Evolutionary conservation across 2,888 invertebrate species (phyloP).

Genomic region (Euproctis similis): DNA sequence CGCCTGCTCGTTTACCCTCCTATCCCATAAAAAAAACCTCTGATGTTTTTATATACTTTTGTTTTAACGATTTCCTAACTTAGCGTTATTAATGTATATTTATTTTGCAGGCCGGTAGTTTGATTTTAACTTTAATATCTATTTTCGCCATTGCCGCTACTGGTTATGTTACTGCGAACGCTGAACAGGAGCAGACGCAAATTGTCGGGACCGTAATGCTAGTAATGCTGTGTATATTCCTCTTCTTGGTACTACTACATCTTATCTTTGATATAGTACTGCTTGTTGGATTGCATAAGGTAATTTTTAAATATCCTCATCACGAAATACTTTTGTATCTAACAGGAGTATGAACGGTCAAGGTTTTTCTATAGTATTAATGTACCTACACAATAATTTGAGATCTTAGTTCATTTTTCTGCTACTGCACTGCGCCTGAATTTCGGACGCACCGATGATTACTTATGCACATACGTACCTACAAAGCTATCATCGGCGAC

Average conservation of each 20-base stretch:
- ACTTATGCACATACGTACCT: no score
- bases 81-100: no score
- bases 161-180: constrained; percentile 1
- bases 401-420: no score
- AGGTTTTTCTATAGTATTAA: no score
- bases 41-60: no score
- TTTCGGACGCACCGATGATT: no score
- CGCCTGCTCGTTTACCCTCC: no score
- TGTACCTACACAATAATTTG: no score
- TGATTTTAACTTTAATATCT: constrained; percentile 8
- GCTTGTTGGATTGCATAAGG: constrained; percentile 28
- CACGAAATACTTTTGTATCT: background rate
- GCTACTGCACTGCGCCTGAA: background rate
- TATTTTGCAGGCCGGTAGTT: constrained; percentile 17
- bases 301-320: constrained; percentile 3
- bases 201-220: background rate
- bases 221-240: background rate
- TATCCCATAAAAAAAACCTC: no score
- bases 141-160: constrained; percentile 7
- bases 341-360: no score
- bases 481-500: no score
- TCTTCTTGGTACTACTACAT: constrained; percentile 12
- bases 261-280: constrained; percentile 17
- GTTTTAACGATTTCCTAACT: no score
- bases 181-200: background rate